Conservation (phyloP, 2,797 vertebrate species). For the Takifugu ocellatus region DNA sequence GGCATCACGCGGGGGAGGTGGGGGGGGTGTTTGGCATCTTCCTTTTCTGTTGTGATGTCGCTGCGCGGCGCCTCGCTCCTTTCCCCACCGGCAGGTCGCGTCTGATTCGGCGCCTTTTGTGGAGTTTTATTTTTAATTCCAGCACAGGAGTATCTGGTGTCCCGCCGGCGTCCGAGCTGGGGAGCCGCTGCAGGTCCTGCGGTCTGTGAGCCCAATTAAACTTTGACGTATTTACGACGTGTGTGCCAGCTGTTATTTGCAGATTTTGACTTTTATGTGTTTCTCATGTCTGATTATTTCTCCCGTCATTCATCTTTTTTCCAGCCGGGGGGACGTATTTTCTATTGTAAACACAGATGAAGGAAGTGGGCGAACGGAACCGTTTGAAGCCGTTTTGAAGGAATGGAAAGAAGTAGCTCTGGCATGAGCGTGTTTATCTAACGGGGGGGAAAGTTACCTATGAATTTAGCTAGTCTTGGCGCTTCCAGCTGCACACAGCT, state of each 20-base stretch:
- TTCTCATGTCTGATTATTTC: constrained; percentile 52
- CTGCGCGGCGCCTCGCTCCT: neutral
- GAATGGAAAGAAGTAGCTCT: constrained; percentile 33
- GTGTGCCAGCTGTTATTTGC: constrained; percentile 59
- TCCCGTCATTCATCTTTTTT: constrained; percentile 46
- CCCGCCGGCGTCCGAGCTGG: constrained; percentile 42
- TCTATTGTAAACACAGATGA: constrained; percentile 30
- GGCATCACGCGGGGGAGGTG: constrained; percentile 49
- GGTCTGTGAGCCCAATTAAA: constrained; percentile 65
- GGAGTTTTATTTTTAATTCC: constrained; percentile 65
- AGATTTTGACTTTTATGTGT: constrained; percentile 56
- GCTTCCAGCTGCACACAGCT: constrained; percentile 34
- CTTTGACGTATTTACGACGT: constrained; percentile 72
- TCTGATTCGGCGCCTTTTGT: constrained; percentile 20
- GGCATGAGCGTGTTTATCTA: constrained; percentile 39
- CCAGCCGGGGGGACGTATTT: constrained; percentile 39
- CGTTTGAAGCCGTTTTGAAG: constrained; percentile 30
- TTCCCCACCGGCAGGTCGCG: constrained; percentile 4
- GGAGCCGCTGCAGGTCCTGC: constrained; percentile 16
- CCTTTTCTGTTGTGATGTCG: constrained; percentile 16
- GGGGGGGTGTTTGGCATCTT: constrained; percentile 19
- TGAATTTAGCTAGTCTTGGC: constrained; percentile 16
- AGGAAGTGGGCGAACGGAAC: constrained; percentile 45
- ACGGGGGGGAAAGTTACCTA: constrained; percentile 13
- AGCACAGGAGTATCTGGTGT: constrained; percentile 56